Conservation (phyloP, 2,113 vertebrate species). For the Oreochromis aureus region DNA sequence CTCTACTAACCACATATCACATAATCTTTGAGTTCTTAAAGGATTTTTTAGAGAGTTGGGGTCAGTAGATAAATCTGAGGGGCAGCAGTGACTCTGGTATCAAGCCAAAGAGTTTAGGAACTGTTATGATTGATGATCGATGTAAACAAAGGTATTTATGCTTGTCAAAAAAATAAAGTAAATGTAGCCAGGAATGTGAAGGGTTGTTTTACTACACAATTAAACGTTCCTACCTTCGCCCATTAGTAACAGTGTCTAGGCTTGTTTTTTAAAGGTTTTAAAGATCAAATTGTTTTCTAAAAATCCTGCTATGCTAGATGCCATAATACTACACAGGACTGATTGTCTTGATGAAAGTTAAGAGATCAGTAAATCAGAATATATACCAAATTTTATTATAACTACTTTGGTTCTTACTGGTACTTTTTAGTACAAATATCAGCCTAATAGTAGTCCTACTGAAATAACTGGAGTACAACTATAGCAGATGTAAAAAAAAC, state of each 20-base stretch:
- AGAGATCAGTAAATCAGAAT: neutral
- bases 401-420: neutral
- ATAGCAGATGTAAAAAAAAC: neutral
- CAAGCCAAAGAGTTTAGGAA: neutral
- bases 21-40: neutral
- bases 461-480: neutral
- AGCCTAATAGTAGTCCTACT: neutral
- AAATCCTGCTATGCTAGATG: neutral
- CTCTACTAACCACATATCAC: neutral
- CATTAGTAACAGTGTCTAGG: neutral
- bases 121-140: neutral
- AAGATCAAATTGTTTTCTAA: neutral
- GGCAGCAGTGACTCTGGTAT: neutral
- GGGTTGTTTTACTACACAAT: neutral
- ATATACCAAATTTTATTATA: neutral
- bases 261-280: neutral
- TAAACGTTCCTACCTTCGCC: fast-evolving
- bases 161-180: neutral
- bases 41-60: neutral
- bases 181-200: neutral
- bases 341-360: neutral
- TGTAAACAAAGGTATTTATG: neutral
- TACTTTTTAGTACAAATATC: neutral
- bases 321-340: neutral
- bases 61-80: neutral